Conservation (phyloP, 2,888 invertebrate species). For the Tachina lurida region DNA sequence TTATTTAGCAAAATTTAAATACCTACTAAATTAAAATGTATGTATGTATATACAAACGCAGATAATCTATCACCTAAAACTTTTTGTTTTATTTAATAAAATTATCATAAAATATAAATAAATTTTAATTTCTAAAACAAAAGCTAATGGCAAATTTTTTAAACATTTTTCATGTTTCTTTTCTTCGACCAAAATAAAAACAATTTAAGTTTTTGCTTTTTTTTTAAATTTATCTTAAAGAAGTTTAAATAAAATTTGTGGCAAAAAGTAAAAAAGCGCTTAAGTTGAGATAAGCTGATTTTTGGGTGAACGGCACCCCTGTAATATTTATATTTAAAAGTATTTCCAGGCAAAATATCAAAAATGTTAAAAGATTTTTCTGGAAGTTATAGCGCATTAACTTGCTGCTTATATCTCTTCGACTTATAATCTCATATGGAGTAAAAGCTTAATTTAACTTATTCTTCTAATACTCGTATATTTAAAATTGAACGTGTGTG, state of each 20-base stretch:
- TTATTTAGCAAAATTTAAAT: not conserved
- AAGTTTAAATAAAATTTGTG: slow-evolving; percentile 1
- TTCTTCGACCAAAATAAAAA: not conserved
- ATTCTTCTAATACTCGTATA: too few relatives aligned
- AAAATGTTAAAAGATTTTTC: too few relatives aligned
- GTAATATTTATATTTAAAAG: too few relatives aligned
- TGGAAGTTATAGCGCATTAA: too few relatives aligned
- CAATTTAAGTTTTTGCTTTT: not conserved
- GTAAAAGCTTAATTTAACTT: too few relatives aligned
- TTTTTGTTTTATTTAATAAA: not conserved
- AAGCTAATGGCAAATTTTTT: not conserved
- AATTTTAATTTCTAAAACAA: not conserved
- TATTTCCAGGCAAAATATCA: too few relatives aligned
- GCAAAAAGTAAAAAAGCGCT: not conserved
- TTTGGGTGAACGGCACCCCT: too few relatives aligned
- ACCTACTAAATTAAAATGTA: not conserved
- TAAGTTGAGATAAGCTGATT: too few relatives aligned
- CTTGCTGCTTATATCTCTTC: too few relatives aligned
- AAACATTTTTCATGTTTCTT: not conserved
- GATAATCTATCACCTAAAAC: not conserved
- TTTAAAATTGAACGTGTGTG: too few relatives aligned
- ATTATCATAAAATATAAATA: not conserved
- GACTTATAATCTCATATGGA: too few relatives aligned
- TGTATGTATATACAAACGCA: too few relatives aligned
- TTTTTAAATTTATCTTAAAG: slow-evolving; percentile 10